Evolutionary conservation across 2,888 invertebrate genomes (phyloP), one percentile per base, ranked within the genome.

Genomic region (Labia minor): DNA sequence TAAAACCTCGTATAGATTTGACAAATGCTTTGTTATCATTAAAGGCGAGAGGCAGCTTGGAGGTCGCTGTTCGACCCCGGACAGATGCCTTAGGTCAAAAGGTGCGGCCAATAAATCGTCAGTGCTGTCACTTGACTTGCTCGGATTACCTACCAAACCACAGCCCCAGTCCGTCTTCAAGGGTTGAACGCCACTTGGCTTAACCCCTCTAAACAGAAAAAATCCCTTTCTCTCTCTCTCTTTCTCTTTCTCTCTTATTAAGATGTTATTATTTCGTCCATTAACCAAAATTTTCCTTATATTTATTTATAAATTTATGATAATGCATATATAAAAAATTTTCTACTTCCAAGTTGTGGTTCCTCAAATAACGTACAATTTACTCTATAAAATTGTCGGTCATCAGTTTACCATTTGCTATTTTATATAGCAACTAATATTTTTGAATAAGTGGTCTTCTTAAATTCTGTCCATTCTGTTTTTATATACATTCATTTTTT

Each of bases 1-100:
- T 49, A 49, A 49, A 49, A 49, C 14, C 49, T 49, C 14, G 49
- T 49, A 49, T 49, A 49, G 4, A 8, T 49, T 49, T 49, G 49
- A 49, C 49, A 49, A 49, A 49, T 49, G 49, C 16, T 49, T 49
- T 49, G 49, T 49, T 49, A 49, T 49, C 49, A 49, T 49, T 49
- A 49, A 16, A 49, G 49, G 14, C 4, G n/a, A 14, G 16, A 49
- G 16, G 49, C 26, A 49, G 49, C 16, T 49, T 16, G 16, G 14
- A 49, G 49, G 49, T n/a, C 49, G 16, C n/a, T 8, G 26, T 26
- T 26, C 26, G 26, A 26, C 26, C 26, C 26, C 49, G 16, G 49
- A 49, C 49, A 49, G 49, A 49, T 49, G 49, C 49, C 26, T 49
- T 16, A 49, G 49, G 49, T 49, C 49, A 49, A 49, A 49, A 49